Evolutionary conservation across 2,797 vertebrate species (phyloP), one percentile per base, ranked within the genome.

Genomic region (Chiroxiphia lanceolata): DNA sequence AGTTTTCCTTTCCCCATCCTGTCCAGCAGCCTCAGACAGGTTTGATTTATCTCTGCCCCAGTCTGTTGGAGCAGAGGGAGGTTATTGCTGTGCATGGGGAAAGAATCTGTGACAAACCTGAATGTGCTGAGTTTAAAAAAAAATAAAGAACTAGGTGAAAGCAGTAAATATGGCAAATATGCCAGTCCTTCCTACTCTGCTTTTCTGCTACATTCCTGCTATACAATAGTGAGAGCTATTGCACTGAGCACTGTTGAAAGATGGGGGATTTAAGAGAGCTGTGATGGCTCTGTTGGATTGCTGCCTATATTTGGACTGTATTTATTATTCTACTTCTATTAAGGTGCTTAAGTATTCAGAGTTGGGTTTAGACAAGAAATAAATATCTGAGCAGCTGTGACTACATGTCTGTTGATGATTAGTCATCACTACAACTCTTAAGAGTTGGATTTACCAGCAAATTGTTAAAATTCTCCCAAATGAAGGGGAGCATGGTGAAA

Each of bases 281-380:
- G 83, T 85, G 95, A 95, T 92, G 93, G 90, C 71, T 95, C 87
- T 89, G 59, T 91, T 97, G 97, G 97, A 97, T 87, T 60, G 83
- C 75, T 97, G 96, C 97, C 97, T 96, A 18, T 92, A 74, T 96
- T 96, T 97, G 96, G 94, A 96, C 80, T 88, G 71, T 93, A 96
- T 96, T 97, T 97, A 93, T 96, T 95, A 96, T 97, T 95, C 90
- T 90, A 83, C 87, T 97, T 97, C 94, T 96, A 87, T 95, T 87
- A 97, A 97, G 96, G 96, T 96, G 91, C 93, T 97, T 97, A 97
- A 86, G 93, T 82, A 95, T 97, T 97, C 94, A 64, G 95, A 95
- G 96, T 96, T 97, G 72, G 93, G 97, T 97, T 97, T 96, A 93
- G 95, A 97, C 95, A 97, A 96, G 97, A 97, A 97, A 89, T 95